Base-by-base conservation (phyloP, 1,140 invertebrate species). In the Magallana ariakensis region DNA sequence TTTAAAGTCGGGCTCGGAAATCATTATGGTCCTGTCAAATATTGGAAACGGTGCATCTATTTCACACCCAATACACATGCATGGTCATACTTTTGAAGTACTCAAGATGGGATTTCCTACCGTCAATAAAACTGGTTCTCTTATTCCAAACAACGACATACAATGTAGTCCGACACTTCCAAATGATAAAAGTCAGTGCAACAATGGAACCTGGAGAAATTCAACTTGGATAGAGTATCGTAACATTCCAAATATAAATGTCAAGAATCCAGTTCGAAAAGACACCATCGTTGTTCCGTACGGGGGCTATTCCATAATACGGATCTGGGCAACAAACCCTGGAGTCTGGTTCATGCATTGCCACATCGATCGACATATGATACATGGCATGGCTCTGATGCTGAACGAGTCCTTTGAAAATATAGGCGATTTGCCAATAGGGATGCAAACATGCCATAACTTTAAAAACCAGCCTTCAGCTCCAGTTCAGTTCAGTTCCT, bases 271-370 rank as follows among this genome's bases (percentile, higher is more conserved):
- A n/a, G 95, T 96, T 54, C 75, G 95, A 2, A 97, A 97, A 93
- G 97, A 97, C 90, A 97, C 97, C 0, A 95, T 97, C 54, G 95
- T 96, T 0, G 95, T 97, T 15, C 96, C 96, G 0, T 96, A 95
- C n/a, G 96, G 95, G 84, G 96, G 96, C 1, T 96, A 95, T 1
- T 96, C 96, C 0, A 96, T 96, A 16, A 89, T 97, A 5, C 94
- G 97, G 89, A 97, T 97, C 90, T 95, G 96, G 89, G 96, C 97
- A 0, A 95, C 96, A 90, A 97, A 97, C 95, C 96, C 97, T 89
- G 89, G 89, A 22, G 54, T 88, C 62, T 92, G 91, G 91, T 88
- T 91, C 22, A 86, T 90, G n/a, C 91, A 91, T 55, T 91, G 90
- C 55, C 90, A 91, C 66, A 87, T 91, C 58, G 90, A 89, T 19